Conservation (phyloP, 2,797 vertebrate genomes). For the Sebastes iracundus region DNA sequence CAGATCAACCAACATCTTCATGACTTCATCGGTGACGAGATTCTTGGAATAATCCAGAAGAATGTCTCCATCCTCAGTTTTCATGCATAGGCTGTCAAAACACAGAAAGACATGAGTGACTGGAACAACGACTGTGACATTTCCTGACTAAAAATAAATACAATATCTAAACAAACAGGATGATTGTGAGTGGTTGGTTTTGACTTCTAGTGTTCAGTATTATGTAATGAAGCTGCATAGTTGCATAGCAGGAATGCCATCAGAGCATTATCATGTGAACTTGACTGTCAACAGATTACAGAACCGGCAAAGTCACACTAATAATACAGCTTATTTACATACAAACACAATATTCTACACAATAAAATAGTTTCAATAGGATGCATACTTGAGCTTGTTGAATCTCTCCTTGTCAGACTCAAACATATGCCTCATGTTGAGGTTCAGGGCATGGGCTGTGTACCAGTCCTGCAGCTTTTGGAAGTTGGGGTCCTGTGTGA, state of each 20-base stretch:
- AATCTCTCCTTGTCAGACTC: constrained; percentile 89
- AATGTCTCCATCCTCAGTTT: constrained; percentile 91
- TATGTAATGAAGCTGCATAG: neutral
- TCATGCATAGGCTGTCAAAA: constrained; percentile 84
- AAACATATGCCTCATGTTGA: constrained; percentile 92
- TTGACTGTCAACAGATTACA: neutral
- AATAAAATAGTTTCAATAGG: neutral
- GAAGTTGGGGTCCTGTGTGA: constrained; percentile 87
- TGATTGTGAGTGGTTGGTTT: neutral
- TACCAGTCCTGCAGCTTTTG: constrained; percentile 90
- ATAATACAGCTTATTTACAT: neutral
- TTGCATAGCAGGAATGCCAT: neutral
- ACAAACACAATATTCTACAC: neutral
- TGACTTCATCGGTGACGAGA: constrained; percentile 90
- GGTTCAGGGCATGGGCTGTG: constrained; percentile 79
- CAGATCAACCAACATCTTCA: constrained; percentile 93
- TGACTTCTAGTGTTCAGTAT: neutral
- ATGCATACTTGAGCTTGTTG: constrained; percentile 88
- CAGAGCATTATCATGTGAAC: neutral
- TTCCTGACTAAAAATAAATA: neutral
- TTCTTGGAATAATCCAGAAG: constrained; percentile 98
- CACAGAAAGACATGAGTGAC: constrained; percentile 10
- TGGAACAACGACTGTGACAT: neutral
- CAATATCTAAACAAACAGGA: neutral
- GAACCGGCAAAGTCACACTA: neutral